Evolutionary conservation across 2,113 vertebrate species (phyloP).

Genomic region (Carlito syrichta): DNA sequence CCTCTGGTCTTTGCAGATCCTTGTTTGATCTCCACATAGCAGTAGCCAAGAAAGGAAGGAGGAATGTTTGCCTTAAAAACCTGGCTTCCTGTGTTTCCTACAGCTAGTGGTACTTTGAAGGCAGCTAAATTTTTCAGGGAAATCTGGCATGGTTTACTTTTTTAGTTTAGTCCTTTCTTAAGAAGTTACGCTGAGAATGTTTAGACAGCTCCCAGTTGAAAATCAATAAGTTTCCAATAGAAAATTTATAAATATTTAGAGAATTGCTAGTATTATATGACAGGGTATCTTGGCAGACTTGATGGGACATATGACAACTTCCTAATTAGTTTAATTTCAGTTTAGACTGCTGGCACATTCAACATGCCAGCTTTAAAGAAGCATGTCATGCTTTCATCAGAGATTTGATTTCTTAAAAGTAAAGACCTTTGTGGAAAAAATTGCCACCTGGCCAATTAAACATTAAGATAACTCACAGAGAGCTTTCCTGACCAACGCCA

Average conservation of each 20-base stretch:
- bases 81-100: conserved; percentile 33
- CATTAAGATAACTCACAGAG: background rate
- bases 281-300: background rate
- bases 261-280: background rate
- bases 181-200: background rate
- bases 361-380: background rate
- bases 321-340: conserved; percentile 2
- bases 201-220: background rate
- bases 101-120: conserved; percentile 28
- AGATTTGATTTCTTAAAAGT: background rate
- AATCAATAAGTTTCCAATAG: background rate
- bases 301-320: conserved; percentile 24
- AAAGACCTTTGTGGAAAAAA: background rate
- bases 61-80: conserved; percentile 53
- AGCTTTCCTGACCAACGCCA: background rate
- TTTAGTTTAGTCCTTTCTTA: conserved; percentile 48
- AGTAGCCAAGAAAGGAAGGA: background rate
- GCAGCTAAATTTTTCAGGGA: background rate
- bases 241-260: background rate
- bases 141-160: conserved; percentile 35
- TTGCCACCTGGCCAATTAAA: conserved; percentile 11
- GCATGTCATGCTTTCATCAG: background rate
- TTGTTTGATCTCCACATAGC: background rate
- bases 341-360: background rate
- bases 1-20: conserved; percentile 21